phyloP scores from a whole-genome alignment of 1,140 invertebrate genomes.

The Hylyphantes graminicola region DNA sequence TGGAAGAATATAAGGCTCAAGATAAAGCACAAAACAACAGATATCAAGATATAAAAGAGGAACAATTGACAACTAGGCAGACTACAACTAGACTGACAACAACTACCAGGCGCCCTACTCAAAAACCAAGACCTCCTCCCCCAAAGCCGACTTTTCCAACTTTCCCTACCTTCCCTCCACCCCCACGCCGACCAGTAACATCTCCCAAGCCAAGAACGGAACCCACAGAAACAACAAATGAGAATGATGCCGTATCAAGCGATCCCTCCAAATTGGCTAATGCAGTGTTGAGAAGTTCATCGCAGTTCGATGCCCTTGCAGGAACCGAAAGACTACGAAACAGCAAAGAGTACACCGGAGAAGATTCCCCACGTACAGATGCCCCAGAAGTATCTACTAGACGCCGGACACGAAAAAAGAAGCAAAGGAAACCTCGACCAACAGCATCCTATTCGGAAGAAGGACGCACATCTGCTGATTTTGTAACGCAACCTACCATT shows the following conservation, averaged over 20 bases:
- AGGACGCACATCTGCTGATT: not conserved
- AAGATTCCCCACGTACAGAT: not conserved
- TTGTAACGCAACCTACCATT: constrained; percentile 1
- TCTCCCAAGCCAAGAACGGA: constrained; percentile 18
- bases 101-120: constrained; percentile 4
- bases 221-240: not conserved
- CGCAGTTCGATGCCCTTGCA: not conserved
- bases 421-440: constrained; percentile 11
- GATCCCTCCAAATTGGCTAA: not conserved
- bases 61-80: not conserved
- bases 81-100: constrained; percentile 17
- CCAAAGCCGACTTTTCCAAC: constrained; percentile 52
- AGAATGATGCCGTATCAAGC: not conserved
- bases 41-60: constrained; percentile 20
- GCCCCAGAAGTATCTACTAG: constrained; percentile 46
- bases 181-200: constrained; percentile 31
- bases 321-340: not conserved
- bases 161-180: constrained; percentile 55
- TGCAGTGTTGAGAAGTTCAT: not conserved
- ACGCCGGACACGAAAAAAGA: constrained; percentile 41
- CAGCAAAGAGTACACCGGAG: not conserved
- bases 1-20: constrained; percentile 5
- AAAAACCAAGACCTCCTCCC: constrained; percentile 23
- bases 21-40: not conserved
- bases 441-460: not conserved